A percentile compares a stretch with the other conserved stretches of the same genome.
These are phyloP conservation scores for Oreonectes daqikongensis DNA, from an alignment of 2,797 vertebrate species.

Conservation along the genomic window DNA sequence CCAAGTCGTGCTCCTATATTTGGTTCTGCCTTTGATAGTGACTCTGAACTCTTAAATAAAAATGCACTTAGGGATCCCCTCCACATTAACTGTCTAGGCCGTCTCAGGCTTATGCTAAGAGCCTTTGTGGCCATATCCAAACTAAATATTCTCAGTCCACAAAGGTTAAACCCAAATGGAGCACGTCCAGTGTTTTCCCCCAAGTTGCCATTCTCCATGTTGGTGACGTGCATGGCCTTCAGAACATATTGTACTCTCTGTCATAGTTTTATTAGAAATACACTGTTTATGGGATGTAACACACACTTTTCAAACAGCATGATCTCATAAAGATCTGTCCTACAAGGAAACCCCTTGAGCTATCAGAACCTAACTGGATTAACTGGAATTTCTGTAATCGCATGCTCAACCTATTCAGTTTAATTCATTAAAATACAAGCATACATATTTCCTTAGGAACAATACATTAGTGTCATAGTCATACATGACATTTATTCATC, in stretches of 20 bases:
- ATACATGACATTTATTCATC: not conserved
- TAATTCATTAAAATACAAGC: not conserved
- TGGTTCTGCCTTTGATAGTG: conserved; percentile 35
- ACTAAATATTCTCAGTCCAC: conserved; percentile 2
- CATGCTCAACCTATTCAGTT: not conserved
- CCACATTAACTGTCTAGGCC: not conserved
- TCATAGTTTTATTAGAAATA: not conserved
- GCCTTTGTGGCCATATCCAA: conserved; percentile 35
- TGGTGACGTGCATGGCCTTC: not conserved
- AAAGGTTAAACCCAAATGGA: conserved; percentile 32
- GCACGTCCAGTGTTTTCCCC: not conserved
- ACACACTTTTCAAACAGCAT: not conserved
- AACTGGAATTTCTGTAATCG: not conserved
- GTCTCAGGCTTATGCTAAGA: conserved; percentile 15
- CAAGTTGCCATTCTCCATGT: not conserved
- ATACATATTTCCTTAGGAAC: not conserved
- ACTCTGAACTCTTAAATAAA: conserved; percentile 29
- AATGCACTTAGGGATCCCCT: conserved; percentile 8
- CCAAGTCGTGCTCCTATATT: conserved; percentile 41
- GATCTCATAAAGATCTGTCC: not conserved
- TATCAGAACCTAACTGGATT: not conserved
- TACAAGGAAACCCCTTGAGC: not conserved
- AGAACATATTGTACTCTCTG: not conserved
- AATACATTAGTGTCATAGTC: not conserved
- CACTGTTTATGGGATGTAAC: not conserved